A percentile compares a stretch with the other conserved stretches of the same genome.
Conservation (phyloP, 2,113 vertebrate species). For the Microcebus griseorufus region DNA sequence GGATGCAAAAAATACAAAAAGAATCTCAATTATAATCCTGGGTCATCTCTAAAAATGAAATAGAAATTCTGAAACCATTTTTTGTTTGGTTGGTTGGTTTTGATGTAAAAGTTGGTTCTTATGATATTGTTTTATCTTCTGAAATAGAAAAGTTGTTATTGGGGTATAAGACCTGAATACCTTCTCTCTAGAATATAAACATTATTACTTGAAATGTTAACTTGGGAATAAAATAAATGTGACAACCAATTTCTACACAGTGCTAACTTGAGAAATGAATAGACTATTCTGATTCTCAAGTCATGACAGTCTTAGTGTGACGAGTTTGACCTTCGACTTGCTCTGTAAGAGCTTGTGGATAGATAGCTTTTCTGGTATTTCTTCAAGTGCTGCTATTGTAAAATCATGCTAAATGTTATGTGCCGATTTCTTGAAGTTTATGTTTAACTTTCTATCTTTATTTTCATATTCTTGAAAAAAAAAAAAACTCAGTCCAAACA, state of each 20-base stretch:
- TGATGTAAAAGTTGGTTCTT: not conserved
- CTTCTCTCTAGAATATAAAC: not conserved
- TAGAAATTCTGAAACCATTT: not conserved
- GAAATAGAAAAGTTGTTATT: not conserved
- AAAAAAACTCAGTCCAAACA: not conserved
- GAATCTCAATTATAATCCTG: too few species aligned
- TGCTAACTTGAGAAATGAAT: not conserved
- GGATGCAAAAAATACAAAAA: too few species aligned
- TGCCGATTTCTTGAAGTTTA: constrained; percentile 2
- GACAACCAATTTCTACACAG: not conserved
- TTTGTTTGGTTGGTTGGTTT: not conserved
- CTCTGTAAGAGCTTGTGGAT: not conserved
- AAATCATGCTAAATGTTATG: not conserved
- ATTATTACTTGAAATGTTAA: constrained; percentile 24
- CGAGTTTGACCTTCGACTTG: not conserved
- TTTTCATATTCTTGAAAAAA: constrained; percentile 39
- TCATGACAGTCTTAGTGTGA: not conserved
- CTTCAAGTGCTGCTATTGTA: not conserved
- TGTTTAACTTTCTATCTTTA: not conserved
- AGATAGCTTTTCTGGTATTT: not conserved
- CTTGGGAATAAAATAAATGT: not conserved
- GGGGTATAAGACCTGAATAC: not conserved
- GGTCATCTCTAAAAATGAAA: too few species aligned
- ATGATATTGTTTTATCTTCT: not conserved
- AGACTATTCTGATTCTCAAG: not conserved